These are phyloP conservation scores for Platysteira castanea DNA, from an alignment of 2,113 vertebrate species.

Conservation along the genomic window DNA sequence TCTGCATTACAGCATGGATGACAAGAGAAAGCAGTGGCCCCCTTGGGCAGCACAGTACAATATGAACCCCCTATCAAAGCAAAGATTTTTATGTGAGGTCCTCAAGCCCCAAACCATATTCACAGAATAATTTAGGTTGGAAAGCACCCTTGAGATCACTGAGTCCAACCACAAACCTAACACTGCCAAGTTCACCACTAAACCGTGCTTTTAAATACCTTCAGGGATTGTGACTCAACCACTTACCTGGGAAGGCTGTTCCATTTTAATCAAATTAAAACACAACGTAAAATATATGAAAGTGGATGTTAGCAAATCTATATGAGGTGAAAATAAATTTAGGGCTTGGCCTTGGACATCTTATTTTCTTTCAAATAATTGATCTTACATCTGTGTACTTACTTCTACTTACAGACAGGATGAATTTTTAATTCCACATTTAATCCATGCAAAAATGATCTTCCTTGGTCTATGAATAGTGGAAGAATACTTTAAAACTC, in stretches of 20 bases:
- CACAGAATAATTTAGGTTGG: neutral
- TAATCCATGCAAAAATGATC: neutral
- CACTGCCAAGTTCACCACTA: neutral
- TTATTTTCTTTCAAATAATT: neutral
- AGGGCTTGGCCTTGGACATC: neutral
- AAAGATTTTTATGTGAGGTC: neutral
- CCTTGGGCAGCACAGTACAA: neutral
- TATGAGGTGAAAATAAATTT: neutral
- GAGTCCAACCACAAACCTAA: neutral
- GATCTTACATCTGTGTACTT: neutral
- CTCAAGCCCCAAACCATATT: neutral
- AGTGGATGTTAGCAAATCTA: neutral
- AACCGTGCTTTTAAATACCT: neutral
- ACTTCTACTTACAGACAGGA: neutral
- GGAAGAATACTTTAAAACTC: neutral
- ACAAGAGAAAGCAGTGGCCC: neutral
- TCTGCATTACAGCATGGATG: neutral
- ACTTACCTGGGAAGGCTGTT: neutral
- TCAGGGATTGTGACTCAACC: neutral
- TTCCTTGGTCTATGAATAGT: neutral
- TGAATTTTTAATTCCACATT: neutral
- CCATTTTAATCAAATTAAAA: neutral
- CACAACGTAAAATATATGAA: neutral
- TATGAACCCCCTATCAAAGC: neutral
- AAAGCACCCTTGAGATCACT: neutral